Conservation (phyloP, 2,113 vertebrate species). For the Pardalotus punctatus region DNA sequence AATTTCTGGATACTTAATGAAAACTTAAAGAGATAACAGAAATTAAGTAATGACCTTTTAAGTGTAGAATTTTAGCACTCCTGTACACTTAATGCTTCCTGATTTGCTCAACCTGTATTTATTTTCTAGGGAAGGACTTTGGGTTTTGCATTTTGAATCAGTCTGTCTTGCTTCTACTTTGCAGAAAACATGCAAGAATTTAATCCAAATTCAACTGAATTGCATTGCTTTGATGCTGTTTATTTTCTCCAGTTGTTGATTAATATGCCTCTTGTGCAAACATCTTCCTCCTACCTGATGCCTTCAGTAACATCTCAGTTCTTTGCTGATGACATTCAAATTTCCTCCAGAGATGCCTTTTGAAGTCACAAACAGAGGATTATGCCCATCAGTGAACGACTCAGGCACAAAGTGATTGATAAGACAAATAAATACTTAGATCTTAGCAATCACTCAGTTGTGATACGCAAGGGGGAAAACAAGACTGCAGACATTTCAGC, state of each 20-base stretch:
- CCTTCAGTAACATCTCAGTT: slow-evolving; percentile 26
- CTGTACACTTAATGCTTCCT: not conserved
- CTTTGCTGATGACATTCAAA: slow-evolving; percentile 28
- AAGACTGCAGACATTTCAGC: not conserved
- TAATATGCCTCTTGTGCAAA: not conserved
- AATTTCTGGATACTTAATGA: not conserved
- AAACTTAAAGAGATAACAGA: not conserved
- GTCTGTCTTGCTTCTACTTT: not conserved
- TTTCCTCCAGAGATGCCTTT: slow-evolving; percentile 46
- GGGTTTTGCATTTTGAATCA: not conserved
- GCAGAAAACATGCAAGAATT: not conserved
- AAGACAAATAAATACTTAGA: slow-evolving; percentile 50
- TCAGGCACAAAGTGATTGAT: slow-evolving; percentile 52
- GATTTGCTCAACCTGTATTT: not conserved
- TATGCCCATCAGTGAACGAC: slow-evolving; percentile 44
- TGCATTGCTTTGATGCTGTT: not conserved
- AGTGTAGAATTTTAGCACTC: not conserved
- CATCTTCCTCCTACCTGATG: slow-evolving; percentile 2
- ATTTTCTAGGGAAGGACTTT: not conserved
- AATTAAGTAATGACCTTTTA: not conserved
- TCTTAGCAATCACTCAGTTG: slow-evolving; percentile 45
- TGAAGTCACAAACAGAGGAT: slow-evolving; percentile 43
- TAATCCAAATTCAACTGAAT: slow-evolving; percentile 6
- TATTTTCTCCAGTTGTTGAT: slow-evolving; percentile 10
- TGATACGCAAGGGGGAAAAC: slow-evolving; percentile 17